Base-by-base conservation (phyloP, 2,888 invertebrate genomes). In the Hydraecia micacea region DNA sequence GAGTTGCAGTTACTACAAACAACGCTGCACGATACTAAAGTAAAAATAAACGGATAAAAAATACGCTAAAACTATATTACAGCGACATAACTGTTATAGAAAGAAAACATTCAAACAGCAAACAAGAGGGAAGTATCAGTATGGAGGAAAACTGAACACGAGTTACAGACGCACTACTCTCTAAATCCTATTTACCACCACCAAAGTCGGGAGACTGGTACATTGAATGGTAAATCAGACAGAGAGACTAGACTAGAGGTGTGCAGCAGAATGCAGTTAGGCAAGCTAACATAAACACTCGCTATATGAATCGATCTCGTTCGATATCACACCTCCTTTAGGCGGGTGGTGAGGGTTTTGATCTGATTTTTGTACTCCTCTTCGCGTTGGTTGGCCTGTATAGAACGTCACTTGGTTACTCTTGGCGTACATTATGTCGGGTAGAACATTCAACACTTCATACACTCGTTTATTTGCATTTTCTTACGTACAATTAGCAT, bases 301-400 rank as follows among this genome's bases (percentile, higher is more conserved):
- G 93, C 93, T 87, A 91, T 90, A 90, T 90, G 87, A 94, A 93
- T 93, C 92, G 90, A 90, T 94, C 91, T 92, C 91, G 91, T 91
- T 93, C 93, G 88, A 89, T 91, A 91, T 97, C 97, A 97, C 98
- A 99, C 99, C 99, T 99, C 99, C 99, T 99, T 99, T 98, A 99
- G 99, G 97, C 99, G 99, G 97, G 99, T 98, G 97, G 99, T 99
- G 97, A 99, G 98, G 97, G 98, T 99, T 98, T 99, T 99, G 98
- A 99, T 99, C 98, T 99, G 99, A 97, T 99, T 99, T 98, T 99
- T 99, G 98, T 99, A 99, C 97, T 99, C 99, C 98, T 99, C 99
- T 97, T 99, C 99, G 95, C 99, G 99, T 98, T 99, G 99, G 98
- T 99, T 99, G 97, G 99, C 99, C 99, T 99, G 96, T 93, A 90